A percentile compares a stretch with the other conserved stretches of the same genome.
Evolutionary conservation across 2,797 vertebrate species (phyloP).

Genomic region (Mormyrus hasselquistii): DNA sequence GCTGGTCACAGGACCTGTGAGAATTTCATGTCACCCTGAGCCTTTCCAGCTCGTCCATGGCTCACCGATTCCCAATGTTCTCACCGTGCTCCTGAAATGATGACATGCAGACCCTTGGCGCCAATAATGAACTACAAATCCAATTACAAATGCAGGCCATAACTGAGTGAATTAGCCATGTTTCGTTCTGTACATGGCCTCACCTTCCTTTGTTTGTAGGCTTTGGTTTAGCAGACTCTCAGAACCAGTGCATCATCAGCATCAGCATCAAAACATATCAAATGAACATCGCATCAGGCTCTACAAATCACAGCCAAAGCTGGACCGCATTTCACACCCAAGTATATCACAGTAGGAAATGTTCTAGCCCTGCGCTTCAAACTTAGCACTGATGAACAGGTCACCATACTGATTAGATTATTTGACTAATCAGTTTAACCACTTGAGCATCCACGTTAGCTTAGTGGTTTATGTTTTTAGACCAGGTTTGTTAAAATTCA

Average conservation of each 20-base stretch:
- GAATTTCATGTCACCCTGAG: not conserved
- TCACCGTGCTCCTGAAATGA: not conserved
- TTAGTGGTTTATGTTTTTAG: not conserved
- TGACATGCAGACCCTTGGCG: not conserved
- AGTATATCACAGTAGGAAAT: not conserved
- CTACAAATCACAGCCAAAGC: not conserved
- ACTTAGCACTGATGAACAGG: not conserved
- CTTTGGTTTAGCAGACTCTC: not conserved
- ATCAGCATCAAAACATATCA: not conserved
- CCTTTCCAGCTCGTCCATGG: not conserved
- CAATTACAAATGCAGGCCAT: not conserved
- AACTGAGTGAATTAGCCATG: not conserved
- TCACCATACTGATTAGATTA: not conserved
- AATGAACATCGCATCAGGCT: not conserved
- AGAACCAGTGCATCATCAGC: not conserved
- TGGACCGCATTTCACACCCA: not conserved
- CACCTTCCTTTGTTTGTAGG: not conserved
- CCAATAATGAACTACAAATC: not conserved
- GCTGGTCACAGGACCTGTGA: not conserved
- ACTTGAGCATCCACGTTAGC: not conserved
- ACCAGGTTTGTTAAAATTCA: not conserved
- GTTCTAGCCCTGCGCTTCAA: not conserved
- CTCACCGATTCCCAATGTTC: not conserved
- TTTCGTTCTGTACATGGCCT: not conserved
- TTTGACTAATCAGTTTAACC: not conserved